phyloP scores from a whole-genome alignment of 1,140 invertebrate genomes.

The Nymphalis io region DNA sequence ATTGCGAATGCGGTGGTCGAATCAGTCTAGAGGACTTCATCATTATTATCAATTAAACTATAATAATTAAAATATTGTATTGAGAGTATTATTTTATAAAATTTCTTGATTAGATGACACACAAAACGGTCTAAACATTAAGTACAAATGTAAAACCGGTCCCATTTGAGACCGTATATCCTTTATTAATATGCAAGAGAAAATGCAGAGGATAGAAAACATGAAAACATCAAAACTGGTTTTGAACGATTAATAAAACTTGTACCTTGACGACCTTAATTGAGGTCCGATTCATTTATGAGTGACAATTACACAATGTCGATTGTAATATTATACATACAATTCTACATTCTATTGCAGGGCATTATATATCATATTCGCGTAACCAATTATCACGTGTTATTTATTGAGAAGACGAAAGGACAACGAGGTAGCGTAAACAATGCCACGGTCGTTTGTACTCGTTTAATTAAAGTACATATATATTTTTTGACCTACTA shows the following conservation, averaged over 20 bases:
- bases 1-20: too few species aligned
- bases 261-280: conserved; percentile 41
- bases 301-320: conserved; percentile 16
- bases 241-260: conserved; percentile 46
- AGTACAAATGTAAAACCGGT: conserved; percentile 14
- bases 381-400: background rate
- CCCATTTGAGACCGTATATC: conserved; percentile 1
- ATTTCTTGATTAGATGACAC: too few species aligned
- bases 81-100: too few species aligned
- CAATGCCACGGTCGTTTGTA: conserved; percentile 45
- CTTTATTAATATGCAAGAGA: conserved; percentile 32
- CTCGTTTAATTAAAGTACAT: conserved; percentile 18
- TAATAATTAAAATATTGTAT: too few species aligned
- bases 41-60: too few species aligned
- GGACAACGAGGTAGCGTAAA: conserved; percentile 37
- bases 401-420: conserved; percentile 35
- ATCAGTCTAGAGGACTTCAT: too few species aligned
- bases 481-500: conserved; percentile 21
- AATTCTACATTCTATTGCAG: conserved; percentile 9
- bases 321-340: conserved; percentile 12
- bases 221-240: conserved; percentile 29
- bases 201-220: conserved; percentile 41
- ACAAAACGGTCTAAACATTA: background rate
- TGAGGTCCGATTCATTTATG: conserved; percentile 41
- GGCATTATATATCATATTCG: background rate